Base-by-base conservation (phyloP, 2,113 vertebrate species). In the Trinectes maculatus region DNA sequence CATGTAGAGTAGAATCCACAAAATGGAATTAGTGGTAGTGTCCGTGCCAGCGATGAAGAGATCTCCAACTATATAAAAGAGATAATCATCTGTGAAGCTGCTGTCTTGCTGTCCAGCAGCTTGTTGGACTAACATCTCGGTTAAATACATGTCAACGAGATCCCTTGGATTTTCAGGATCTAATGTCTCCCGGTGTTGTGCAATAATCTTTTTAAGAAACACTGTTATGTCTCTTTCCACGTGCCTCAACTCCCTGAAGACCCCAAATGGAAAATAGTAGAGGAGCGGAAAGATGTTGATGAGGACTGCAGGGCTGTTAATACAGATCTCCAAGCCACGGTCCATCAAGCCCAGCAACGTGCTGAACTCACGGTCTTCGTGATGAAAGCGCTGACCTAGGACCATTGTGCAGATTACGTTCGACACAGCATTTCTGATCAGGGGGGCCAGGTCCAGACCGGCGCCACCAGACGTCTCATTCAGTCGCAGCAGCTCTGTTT, bases 1-100 rank as follows among this genome's bases (percentile, higher is more conserved):
- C 96, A 99, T 95, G 67, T 97, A 98, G n/a, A 99, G 93, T 52
- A 99, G 85, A 77, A 94, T 92, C 98, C 98, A 99, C 29, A 99
- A 88, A n/a, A 98, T 12, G 0, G 96, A 96, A 77, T 99, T 99
- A 6, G 96, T 93, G 10, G 96, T 99, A 1, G 98, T 99, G 75
- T 99, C 98, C 0, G 97, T 99, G 47, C 98, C 98, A 2, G 98
- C 98, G 0, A 99, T 91, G 79, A 99, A 99, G 37, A 99, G 95
- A 79, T 99, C 98, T 8, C 93, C 94, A 9, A 99, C 95, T 64
- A 98, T 95, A 70, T 96, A 98, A 76, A 99, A 96, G 5, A 99
- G 87, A 65, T 99, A 97, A 5, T 99, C 96, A 2, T 98, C 96
- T 6, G 92, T 89, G 77, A 98, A 98, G 71, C 93, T 94, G 62